Evolutionary conservation across 2,113 vertebrate genomes (phyloP).

Genomic region (Labeo rohita): DNA sequence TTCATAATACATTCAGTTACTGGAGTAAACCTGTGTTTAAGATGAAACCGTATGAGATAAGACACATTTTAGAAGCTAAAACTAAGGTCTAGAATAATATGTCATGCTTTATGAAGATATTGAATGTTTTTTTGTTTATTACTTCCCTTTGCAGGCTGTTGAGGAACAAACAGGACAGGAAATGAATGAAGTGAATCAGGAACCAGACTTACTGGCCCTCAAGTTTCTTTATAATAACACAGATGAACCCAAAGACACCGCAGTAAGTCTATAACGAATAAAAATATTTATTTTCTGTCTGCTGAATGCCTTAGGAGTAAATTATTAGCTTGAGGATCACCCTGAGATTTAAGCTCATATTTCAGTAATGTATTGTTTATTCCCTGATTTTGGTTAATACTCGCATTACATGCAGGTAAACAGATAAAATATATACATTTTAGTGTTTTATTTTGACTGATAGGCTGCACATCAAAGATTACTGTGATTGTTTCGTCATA

Average conservation of each 20-base stretch:
- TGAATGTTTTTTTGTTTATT: background rate
- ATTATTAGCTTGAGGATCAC: background rate
- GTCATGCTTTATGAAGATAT: background rate
- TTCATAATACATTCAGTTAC: background rate
- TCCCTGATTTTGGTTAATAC: background rate
- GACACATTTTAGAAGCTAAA: background rate
- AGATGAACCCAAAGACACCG: constrained; percentile 1
- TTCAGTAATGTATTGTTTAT: background rate
- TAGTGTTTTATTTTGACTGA: background rate
- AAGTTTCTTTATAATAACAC: constrained; percentile 42
- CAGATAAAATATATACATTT: background rate
- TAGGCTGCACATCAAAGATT: no score
- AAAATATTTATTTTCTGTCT: background rate
- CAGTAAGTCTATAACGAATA: constrained; percentile 16
- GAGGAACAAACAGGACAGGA: background rate
- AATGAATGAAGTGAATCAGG: constrained; percentile 31
- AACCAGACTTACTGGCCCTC: constrained; percentile 36
- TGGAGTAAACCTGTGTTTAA: background rate
- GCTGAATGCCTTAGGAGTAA: background rate
- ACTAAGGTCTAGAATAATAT: background rate
- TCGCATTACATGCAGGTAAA: background rate
- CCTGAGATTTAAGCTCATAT: background rate
- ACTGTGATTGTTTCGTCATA: background rate
- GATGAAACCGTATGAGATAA: background rate
- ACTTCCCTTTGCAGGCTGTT: background rate